Evolutionary conservation across 2,113 vertebrate genomes (phyloP), one percentile per base, ranked within the genome.

Genomic region (Acrocephalus kingi): DNA sequence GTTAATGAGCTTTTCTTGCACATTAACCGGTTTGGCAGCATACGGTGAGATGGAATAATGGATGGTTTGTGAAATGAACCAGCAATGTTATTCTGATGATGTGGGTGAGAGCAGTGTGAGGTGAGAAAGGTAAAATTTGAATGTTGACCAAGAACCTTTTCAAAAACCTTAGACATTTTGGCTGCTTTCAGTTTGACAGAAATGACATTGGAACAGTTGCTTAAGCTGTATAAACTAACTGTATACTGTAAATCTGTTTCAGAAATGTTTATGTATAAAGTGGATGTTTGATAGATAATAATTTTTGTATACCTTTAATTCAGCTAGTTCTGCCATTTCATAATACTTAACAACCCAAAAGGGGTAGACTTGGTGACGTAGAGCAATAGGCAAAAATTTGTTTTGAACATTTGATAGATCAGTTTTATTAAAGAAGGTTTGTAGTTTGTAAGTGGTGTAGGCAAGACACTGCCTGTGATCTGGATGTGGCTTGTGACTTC

Each of bases 281-380:
- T 97, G 96, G 94, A 97, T 97, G 95, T 93, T 97, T 96, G 91
- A 96, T 90, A 94, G 79, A 86, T 89, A 39, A 97, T 84, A 54
- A 95, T 94, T 97, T 97, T 96, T 97, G 77, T 97, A 97, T 90
- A 92, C 67, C 66, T 96, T 95, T 95, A 90, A 96, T 97, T 96
- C 88, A 95, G 66, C 66, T 97, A 96, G 84, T 94, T 97, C 43
- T 46, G 52, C 95, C 55, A 91, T 79, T 96, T 94, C 59, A 49
- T 67, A 87, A 86, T 74, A 88, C 75, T 89, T 93, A 89, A 96
- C 84, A 82, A 46, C 59, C 25, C 54, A 92, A 90, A 90, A 92
- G 88, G 73, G 75, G 93, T 92, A 93, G 84, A 75, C 16, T 91
- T 96, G 72, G 31, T 97, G 58, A 82, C 61, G 82, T 97, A 97